Conservation (phyloP, 2,888 invertebrate genomes). For the Germaria angustata region DNA sequence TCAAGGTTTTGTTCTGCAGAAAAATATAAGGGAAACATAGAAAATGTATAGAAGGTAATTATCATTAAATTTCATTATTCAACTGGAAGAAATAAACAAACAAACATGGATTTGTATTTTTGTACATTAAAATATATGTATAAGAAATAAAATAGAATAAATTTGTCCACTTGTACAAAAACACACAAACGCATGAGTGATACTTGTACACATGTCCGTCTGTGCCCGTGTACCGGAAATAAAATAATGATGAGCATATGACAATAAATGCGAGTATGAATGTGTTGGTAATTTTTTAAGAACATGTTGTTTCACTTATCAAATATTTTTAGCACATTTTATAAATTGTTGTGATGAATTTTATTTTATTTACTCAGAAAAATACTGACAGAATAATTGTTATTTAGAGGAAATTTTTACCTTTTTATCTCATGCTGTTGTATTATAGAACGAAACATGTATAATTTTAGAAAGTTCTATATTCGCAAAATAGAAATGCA, state of each 20-base stretch:
- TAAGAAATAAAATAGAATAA: too few relatives aligned
- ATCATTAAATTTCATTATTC: constrained; percentile 44
- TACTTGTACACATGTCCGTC: too few relatives aligned
- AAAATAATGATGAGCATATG: too few relatives aligned
- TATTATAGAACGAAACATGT: background rate
- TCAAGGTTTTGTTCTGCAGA: background rate
- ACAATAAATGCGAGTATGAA: background rate
- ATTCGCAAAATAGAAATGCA: background rate
- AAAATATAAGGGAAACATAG: background rate
- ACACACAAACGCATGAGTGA: too few relatives aligned
- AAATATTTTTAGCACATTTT: constrained; percentile 1
- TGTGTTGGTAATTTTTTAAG: background rate
- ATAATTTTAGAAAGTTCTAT: background rate
- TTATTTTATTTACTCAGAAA: background rate
- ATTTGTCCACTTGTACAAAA: too few relatives aligned
- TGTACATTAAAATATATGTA: too few relatives aligned
- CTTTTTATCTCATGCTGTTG: background rate
- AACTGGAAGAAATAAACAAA: constrained; percentile 29
- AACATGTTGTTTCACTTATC: constrained; percentile 1
- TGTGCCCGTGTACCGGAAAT: too few relatives aligned
- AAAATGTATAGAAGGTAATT: too few relatives aligned
- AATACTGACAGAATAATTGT: background rate
- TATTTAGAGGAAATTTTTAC: background rate
- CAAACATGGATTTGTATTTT: too few relatives aligned
- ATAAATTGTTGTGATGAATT: background rate